These are phyloP conservation scores for Uria aalge DNA, from an alignment of 2,113 vertebrate species.

Conservation along the genomic window DNA sequence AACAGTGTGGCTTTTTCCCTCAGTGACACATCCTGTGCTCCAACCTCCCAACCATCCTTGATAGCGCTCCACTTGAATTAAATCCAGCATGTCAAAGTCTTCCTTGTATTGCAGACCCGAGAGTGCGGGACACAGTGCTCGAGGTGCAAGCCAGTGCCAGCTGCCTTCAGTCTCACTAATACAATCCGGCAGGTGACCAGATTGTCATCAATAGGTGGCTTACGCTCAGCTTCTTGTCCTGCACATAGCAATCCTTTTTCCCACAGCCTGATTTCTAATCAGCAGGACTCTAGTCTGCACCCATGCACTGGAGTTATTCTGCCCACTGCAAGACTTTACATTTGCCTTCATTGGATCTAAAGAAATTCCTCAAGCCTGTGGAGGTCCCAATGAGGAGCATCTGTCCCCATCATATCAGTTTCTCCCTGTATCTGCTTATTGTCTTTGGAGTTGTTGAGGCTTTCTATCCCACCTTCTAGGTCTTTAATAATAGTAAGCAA, in stretches of 20 bases:
- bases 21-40: not conserved
- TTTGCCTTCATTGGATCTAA: not conserved
- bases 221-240: not conserved
- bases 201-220: not conserved
- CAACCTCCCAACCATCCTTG: not conserved
- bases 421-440: not conserved
- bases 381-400: not conserved
- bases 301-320: not conserved
- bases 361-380: not conserved
- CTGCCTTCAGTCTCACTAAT: not conserved
- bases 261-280: not conserved
- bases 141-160: not conserved
- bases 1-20: not conserved
- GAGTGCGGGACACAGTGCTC: not conserved
- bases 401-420: not conserved
- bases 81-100: not conserved
- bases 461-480: not conserved
- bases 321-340: not conserved
- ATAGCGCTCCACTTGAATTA: not conserved
- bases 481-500: not conserved
- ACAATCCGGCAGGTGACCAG: not conserved
- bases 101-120: not conserved
- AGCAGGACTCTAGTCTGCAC: not conserved
- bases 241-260: not conserved
- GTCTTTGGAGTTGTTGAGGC: not conserved